Percentiles rank a stretch among this genome's conserved stretches.
These are phyloP conservation scores for Huso huso DNA, from an alignment of 2,797 vertebrate species.

Conservation along the genomic window DNA sequence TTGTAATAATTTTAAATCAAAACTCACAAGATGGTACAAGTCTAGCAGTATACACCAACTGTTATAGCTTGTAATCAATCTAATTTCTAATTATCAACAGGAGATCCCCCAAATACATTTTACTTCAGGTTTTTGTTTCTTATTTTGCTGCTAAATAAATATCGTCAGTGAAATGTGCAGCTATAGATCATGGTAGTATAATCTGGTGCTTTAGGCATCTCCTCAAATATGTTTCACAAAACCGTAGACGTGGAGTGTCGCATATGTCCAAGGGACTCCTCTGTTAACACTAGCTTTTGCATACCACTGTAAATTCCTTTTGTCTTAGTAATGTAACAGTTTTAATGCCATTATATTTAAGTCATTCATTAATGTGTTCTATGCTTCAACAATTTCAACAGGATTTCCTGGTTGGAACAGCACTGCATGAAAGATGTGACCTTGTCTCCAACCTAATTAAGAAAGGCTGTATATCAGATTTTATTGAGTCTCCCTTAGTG, in stretches of 20 bases:
- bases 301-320: slow-evolving; percentile 6
- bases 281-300: slow-evolving; percentile 10
- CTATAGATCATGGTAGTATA: no score
- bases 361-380: neutral
- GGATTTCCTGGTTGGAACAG: slow-evolving; percentile 72
- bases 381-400: slow-evolving; percentile 35
- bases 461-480: slow-evolving; percentile 74
- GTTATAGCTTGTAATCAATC: no score
- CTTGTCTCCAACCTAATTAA: slow-evolving; percentile 65
- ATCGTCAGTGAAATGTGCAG: no score
- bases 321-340: neutral
- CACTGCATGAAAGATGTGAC: slow-evolving; percentile 74
- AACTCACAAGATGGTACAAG: no score
- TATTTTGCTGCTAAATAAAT: no score
- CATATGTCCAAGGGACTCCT: slow-evolving; percentile 11
- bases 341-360: neutral
- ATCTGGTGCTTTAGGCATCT: no score
- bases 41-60: no score
- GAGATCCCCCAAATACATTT: no score
- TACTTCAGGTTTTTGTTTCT: no score
- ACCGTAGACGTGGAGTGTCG: slow-evolving; percentile 15
- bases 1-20: no score
- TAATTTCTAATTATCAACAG: no score
- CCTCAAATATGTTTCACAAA: neutral
- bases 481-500: slow-evolving; percentile 69